These are phyloP conservation scores for Arizona elegans DNA, from an alignment of 2,113 vertebrate genomes.

Conservation along the genomic window DNA sequence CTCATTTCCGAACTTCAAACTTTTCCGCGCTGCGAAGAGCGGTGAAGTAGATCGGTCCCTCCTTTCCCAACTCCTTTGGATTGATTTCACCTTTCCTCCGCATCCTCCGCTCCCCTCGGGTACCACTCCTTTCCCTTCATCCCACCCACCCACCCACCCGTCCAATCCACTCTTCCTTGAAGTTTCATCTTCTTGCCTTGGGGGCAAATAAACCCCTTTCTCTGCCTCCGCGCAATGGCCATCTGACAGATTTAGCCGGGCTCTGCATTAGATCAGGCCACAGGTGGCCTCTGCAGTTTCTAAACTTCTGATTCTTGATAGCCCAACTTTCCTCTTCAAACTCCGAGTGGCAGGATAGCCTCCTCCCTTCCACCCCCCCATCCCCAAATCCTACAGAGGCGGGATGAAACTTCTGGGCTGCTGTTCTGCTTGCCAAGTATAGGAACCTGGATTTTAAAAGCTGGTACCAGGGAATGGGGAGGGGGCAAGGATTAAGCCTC, in stretches of 20 bases:
- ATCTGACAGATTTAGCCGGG: neutral
- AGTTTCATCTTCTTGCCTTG: neutral
- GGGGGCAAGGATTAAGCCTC: neutral
- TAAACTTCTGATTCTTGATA: neutral
- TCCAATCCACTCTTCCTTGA: neutral
- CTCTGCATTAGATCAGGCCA: neutral
- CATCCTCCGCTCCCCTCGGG: neutral
- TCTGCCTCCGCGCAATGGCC: neutral
- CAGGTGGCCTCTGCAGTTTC: neutral
- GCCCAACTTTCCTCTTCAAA: neutral
- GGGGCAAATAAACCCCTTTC: neutral
- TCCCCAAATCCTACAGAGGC: neutral
- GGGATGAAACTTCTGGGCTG: neutral
- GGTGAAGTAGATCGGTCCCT: too few species aligned
- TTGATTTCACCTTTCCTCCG: neutral
- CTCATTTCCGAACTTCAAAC: neutral
- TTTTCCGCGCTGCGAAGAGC: neutral
- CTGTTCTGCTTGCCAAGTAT: neutral
- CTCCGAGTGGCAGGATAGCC: neutral
- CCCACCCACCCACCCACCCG: rapidly evolving
- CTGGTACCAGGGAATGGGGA: rapidly evolving
- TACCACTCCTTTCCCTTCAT: neutral
- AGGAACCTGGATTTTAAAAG: neutral
- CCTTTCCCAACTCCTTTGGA: neutral
- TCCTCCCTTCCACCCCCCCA: too few species aligned